Percentiles rank a stretch among this genome's conserved stretches.
Conservation (phyloP, 2,113 vertebrate species). For the Gasterosteus nipponicus region DNA sequence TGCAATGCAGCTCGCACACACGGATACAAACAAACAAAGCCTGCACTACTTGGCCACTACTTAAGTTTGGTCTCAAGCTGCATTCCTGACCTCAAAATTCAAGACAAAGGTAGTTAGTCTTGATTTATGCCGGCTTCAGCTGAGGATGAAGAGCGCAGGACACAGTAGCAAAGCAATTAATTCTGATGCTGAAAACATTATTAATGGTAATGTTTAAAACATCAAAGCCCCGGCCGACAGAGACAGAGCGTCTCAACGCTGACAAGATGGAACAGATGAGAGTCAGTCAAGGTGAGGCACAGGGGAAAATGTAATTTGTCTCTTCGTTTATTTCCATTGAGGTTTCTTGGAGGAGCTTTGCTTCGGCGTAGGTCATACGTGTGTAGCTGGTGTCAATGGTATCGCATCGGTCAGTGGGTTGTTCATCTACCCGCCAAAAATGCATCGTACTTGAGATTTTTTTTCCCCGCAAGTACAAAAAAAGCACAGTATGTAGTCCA, state of each 20-base stretch:
- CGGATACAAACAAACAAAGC: conserved; percentile 13
- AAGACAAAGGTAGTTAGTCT: conserved; percentile 75
- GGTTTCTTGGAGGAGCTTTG: conserved; percentile 47
- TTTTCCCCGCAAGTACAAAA: conserved; percentile 13
- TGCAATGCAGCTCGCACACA: not conserved
- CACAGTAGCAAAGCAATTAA: conserved; percentile 75
- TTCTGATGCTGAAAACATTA: conserved; percentile 79
- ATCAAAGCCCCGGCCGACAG: conserved; percentile 73
- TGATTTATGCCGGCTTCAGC: conserved; percentile 75
- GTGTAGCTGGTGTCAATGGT: conserved; percentile 5
- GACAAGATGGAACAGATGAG: conserved; percentile 76
- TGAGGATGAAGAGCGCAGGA: conserved; percentile 72
- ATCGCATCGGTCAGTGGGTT: conserved; percentile 12
- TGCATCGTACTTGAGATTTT: conserved; percentile 42
- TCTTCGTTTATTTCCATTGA: conserved; percentile 61
- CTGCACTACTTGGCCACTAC: conserved; percentile 29
- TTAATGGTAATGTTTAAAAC: conserved; percentile 81
- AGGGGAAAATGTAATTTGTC: conserved; percentile 66
- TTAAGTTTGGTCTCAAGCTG: conserved; percentile 63
- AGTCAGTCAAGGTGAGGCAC: conserved; percentile 76
- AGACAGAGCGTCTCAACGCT: conserved; percentile 71
- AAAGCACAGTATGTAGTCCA: not conserved
- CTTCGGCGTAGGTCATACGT: conserved; percentile 45
- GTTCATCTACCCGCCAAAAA: conserved; percentile 6
- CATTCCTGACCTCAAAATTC: conserved; percentile 73